phyloP scores from a whole-genome alignment of 2,113 vertebrate genomes.

The Hirundichthys speculiger region DNA sequence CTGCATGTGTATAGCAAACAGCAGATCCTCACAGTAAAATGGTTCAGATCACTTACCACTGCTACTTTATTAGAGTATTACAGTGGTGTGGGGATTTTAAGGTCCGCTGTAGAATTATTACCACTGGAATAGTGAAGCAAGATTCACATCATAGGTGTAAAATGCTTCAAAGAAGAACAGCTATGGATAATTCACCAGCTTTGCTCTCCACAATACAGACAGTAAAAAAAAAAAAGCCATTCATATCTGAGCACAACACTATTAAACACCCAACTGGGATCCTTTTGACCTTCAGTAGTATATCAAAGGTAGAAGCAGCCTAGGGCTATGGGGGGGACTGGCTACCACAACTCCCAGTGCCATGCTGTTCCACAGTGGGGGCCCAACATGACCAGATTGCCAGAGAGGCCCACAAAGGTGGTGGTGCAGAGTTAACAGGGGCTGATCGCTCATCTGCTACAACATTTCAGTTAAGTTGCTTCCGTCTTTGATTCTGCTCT shows the following conservation, averaged over 20 bases:
- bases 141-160: slow-evolving; percentile 32
- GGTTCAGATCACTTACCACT: slow-evolving; percentile 71
- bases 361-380: slow-evolving; percentile 75
- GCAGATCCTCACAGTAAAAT: slow-evolving; percentile 70
- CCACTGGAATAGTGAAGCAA: slow-evolving; percentile 22
- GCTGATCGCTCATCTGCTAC: slow-evolving; percentile 60
- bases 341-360: slow-evolving; percentile 68
- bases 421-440: slow-evolving; percentile 30
- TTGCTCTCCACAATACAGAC: slow-evolving; percentile 28
- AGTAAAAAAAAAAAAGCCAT: slow-evolving; percentile 28
- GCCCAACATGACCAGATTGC: slow-evolving; percentile 72
- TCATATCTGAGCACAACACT: slow-evolving; percentile 41
- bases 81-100: slow-evolving; percentile 53
- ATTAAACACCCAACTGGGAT: slow-evolving; percentile 76
- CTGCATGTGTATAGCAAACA: slow-evolving; percentile 62
- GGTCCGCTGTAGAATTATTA: slow-evolving; percentile 52
- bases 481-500: slow-evolving; percentile 41
- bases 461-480: slow-evolving; percentile 42
- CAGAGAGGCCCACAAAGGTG: slow-evolving; percentile 55
- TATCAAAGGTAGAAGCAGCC: slow-evolving; percentile 78
- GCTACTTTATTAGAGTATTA: slow-evolving; percentile 66
- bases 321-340: slow-evolving; percentile 60
- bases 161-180: slow-evolving; percentile 31
- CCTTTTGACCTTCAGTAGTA: slow-evolving; percentile 78
- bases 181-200: slow-evolving; percentile 24